Base-by-base conservation (phyloP, 2,113 vertebrate species). In the Macaca fascicularis region DNA sequence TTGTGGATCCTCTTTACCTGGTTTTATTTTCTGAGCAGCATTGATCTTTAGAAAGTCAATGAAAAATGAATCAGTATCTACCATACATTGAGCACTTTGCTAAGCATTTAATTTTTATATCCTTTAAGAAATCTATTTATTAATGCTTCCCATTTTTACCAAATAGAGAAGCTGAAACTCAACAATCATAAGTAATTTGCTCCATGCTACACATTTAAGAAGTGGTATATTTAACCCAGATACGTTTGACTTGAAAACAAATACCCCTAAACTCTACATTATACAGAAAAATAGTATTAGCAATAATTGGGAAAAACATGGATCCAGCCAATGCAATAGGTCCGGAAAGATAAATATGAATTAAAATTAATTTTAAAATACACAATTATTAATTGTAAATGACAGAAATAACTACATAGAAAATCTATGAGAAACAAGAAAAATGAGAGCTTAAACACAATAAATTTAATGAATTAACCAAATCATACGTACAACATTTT, bases 391-490 rank as follows among this genome's bases (percentile, higher is more conserved):
- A 76, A 74, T 59, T 92, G 6, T 79, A 91, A 95, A 74, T 80
- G 50, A 74, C 88, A 48, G 38, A 40, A 89, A 82, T 57, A 79
- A 84, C 23, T 61, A 93, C 16, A 59, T 16, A 82, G 50, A 95
- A 90, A 96, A 75, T 14, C 16, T 70, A 79, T 92, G 23, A 95
- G 50, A 85, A 84, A 93, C 5, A 94, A 64, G 20, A 88, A 96
- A 85, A 70, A 61, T 95, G 89, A 74, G 38, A 93, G 10, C 25
- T 87, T 76, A 64, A 92, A 52, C 8, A 92, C 4, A 90, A 78
- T 61, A 90, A 80, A 30, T 52, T 82, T 35, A 84, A 93, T 8
- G 85, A 83, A 59, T 27, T 75, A 81, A 22, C 70, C 88, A 67
- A 69, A 64, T 9, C 40, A 6, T 22, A 50, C 10, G 3, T 9